phyloP scores from a whole-genome alignment of 2,797 vertebrate genomes.

The Syncerus caffer region DNA sequence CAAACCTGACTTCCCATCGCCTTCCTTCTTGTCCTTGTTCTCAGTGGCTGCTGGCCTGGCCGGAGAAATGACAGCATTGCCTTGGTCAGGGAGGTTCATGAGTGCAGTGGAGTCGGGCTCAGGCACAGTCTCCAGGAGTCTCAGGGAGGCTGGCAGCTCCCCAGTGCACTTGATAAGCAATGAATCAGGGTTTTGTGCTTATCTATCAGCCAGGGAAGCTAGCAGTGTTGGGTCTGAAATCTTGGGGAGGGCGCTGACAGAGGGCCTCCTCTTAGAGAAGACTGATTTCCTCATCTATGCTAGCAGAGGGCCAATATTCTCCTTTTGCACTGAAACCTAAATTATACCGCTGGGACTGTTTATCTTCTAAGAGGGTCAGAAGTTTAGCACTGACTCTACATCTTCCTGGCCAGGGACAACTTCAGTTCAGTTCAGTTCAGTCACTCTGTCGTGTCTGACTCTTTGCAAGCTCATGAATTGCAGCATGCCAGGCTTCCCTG shows the following conservation, averaged over 20 bases:
- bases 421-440: not conserved
- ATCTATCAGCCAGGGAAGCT: not conserved
- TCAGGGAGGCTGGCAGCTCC: fast-evolving
- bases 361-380: not conserved
- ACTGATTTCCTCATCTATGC: not conserved
- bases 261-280: fast-evolving
- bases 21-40: fast-evolving
- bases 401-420: not conserved
- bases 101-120: not conserved
- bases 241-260: not conserved
- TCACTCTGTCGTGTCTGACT: too few species aligned
- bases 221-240: not conserved
- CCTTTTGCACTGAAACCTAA: not conserved
- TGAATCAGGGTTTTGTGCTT: fast-evolving
- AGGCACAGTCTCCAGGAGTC: fast-evolving
- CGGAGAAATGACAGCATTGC: not conserved
- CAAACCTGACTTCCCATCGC: fast-evolving
- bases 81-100: not conserved
- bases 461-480: too few species aligned
- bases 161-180: not conserved
- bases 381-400: not conserved
- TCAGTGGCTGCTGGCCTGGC: fast-evolving
- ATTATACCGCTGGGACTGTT: not conserved
- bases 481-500: too few species aligned
- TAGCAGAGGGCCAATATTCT: not conserved